phyloP scores from a whole-genome alignment of 30 jellyfish, hydroid and myxozoan species.

The Turritopsis rubra region DNA sequence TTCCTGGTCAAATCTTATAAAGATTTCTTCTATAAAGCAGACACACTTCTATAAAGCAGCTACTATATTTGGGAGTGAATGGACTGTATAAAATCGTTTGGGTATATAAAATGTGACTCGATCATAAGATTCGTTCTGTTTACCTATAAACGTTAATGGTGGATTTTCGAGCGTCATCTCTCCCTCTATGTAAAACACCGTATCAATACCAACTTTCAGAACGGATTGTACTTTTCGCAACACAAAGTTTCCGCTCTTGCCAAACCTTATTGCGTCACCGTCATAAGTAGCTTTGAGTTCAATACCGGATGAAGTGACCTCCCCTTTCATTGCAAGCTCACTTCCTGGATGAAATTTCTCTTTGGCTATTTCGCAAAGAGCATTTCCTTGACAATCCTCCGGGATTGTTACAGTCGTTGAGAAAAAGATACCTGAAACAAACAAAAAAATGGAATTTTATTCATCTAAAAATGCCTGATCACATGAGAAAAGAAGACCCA shows the following conservation, averaged over 20 bases:
- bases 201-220: conserved; percentile 49
- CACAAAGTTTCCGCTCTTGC: conserved; percentile 27
- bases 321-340: conserved; percentile 27
- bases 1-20: too few relatives aligned
- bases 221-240: conserved; percentile 35
- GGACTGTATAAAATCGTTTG: too few relatives aligned
- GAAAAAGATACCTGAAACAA: conserved; percentile 49
- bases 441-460: too few relatives aligned
- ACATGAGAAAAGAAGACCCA: neutral
- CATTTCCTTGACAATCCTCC: conserved; percentile 66
- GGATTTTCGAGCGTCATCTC: conserved; percentile 38
- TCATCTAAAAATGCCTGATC: neutral
- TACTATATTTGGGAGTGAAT: too few relatives aligned
- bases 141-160: conserved; percentile 52
- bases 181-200: conserved; percentile 44
- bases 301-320: conserved; percentile 43
- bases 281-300: conserved; percentile 59
- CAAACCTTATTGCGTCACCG: conserved; percentile 51
- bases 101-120: too few relatives aligned
- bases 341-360: conserved; percentile 29
- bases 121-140: neutral
- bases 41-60: too few relatives aligned
- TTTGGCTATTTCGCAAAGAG: conserved; percentile 62
- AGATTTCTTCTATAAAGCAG: too few relatives aligned
- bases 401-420: conserved; percentile 59